Percentiles rank a stretch among this genome's conserved stretches.
Conservation (phyloP, 2,113 vertebrate genomes). For the Centropristis striata region DNA sequence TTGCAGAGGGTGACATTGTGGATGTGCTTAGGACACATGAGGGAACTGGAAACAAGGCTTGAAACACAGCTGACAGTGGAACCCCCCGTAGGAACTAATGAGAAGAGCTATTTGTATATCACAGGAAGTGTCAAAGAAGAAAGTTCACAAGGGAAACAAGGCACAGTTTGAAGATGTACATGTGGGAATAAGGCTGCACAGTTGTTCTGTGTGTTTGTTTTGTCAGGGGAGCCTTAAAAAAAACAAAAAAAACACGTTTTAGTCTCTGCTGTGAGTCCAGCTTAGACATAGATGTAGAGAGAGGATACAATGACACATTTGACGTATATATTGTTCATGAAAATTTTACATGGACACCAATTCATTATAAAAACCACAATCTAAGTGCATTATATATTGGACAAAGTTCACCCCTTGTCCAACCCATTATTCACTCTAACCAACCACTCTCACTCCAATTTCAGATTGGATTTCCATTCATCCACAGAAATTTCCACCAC, state of each 20-base stretch:
- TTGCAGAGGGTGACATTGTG: conserved; percentile 16
- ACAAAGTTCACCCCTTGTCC: no score
- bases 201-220: neutral
- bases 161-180: conserved; percentile 11
- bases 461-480: no score
- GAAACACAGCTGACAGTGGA: neutral
- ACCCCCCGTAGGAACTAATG: conserved; percentile 48
- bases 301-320: neutral
- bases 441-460: no score
- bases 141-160: conserved; percentile 30
- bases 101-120: conserved; percentile 54
- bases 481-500: no score
- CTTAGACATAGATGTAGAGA: neutral
- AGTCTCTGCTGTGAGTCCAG: neutral
- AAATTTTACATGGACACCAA: neutral
- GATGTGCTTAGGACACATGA: conserved; percentile 40
- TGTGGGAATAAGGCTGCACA: conserved; percentile 1
- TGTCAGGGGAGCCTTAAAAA: neutral
- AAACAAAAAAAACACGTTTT: neutral
- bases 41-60: conserved; percentile 24
- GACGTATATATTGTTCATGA: neutral
- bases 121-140: conserved; percentile 41
- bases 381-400: no score
- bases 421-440: no score
- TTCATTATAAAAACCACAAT: no score